Evolutionary conservation across 2,113 vertebrate species (phyloP).

Genomic region (Hyaena hyaena): DNA sequence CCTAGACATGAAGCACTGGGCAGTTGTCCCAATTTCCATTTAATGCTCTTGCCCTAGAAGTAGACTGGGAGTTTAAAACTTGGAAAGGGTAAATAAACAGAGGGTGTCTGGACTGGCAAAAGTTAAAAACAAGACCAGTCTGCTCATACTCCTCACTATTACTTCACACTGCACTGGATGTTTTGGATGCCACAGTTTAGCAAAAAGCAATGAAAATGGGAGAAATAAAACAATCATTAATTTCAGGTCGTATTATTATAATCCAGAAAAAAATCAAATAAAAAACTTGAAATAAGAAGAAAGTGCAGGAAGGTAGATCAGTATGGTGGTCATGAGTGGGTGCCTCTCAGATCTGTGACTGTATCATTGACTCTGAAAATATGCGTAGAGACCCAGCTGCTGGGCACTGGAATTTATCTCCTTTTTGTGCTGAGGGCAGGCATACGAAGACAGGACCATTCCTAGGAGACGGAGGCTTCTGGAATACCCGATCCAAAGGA

Average conservation of each 20-base stretch:
- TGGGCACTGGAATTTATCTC: not conserved
- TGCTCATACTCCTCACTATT: not conserved
- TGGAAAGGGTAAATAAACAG: not conserved
- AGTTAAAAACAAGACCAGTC: not conserved
- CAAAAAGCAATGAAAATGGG: not conserved
- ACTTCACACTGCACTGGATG: not conserved
- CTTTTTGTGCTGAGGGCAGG: not conserved
- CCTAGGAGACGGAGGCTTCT: not conserved
- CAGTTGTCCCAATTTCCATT: not conserved
- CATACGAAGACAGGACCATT: not conserved
- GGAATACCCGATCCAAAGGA: too few relatives aligned
- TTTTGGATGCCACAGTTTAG: not conserved
- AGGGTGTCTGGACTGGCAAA: not conserved
- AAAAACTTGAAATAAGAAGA: not conserved
- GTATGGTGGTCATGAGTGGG: too few relatives aligned
- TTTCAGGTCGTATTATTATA: not conserved
- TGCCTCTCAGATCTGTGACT: not conserved
- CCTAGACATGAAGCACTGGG: not conserved
- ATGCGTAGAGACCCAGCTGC: not conserved
- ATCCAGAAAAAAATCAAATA: not conserved
- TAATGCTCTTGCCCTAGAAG: too few relatives aligned
- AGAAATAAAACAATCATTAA: not conserved
- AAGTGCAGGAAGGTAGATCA: not conserved
- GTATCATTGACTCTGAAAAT: not conserved
- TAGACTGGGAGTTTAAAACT: not conserved